Conservation (phyloP, 2,797 vertebrate species). For the Zalophus californianus region DNA sequence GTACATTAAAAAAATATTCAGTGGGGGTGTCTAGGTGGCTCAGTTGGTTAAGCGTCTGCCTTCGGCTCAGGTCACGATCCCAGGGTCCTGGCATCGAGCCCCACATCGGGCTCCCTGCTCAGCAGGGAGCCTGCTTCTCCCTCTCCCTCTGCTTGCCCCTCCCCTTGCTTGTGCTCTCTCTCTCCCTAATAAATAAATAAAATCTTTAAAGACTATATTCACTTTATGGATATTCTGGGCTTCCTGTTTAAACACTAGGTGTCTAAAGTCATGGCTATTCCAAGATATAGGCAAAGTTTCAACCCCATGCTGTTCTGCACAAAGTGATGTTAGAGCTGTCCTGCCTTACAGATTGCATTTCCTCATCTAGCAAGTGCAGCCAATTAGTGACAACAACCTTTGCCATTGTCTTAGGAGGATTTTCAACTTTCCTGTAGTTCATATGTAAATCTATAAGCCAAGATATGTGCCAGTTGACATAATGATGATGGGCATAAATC, state of each 20-base stretch:
- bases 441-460: not conserved
- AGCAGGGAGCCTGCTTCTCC: not conserved
- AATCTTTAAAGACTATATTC: not conserved
- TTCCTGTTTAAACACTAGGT: not conserved
- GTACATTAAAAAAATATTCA: not conserved
- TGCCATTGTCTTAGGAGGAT: not conserved
- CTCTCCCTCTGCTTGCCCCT: not conserved
- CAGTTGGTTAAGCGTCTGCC: not conserved
- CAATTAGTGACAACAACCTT: not conserved
- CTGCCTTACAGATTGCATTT: not conserved
- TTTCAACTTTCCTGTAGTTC: not conserved
- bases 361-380: not conserved
- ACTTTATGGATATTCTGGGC: not conserved
- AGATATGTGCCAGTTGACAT: not conserved
- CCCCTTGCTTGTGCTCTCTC: not conserved
- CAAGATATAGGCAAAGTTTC: not conserved
- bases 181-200: not conserved
- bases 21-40: not conserved
- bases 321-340: not conserved
- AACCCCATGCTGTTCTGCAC: not conserved
- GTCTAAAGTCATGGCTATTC: not conserved
- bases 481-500: not conserved
- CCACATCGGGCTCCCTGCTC: not conserved
- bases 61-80: not conserved
- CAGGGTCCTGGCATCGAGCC: not conserved